phyloP scores from a whole-genome alignment of 2,797 vertebrate genomes.

The Thunnus albacares region DNA sequence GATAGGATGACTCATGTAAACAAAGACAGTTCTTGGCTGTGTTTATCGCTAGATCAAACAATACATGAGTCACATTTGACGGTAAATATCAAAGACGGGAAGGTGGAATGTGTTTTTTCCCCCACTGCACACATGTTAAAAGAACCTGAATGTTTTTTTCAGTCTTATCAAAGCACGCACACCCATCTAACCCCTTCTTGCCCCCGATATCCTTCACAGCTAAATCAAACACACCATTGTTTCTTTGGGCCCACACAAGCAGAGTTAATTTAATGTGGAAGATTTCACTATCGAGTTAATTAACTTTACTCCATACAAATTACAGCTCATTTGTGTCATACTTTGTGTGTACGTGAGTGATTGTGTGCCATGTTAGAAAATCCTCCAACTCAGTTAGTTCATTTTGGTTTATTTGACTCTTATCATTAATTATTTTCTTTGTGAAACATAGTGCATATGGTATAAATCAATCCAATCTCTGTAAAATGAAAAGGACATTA shows the following conservation, averaged over 20 bases:
- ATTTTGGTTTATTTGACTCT: conserved; percentile 71
- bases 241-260: not conserved
- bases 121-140: conserved; percentile 28
- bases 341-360: not conserved
- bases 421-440: conserved; percentile 48
- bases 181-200: not conserved
- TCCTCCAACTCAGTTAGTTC: conserved; percentile 22
- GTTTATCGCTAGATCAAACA: conserved; percentile 50
- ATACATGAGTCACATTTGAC: conserved; percentile 62
- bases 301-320: not conserved
- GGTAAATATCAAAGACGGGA: conserved; percentile 42
- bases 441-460: conserved; percentile 73
- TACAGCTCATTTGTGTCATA: conserved; percentile 2
- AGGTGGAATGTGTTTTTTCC: conserved; percentile 30
- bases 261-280: not conserved
- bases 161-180: conserved; percentile 21
- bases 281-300: not conserved
- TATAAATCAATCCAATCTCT: conserved; percentile 65
- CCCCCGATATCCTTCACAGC: not conserved
- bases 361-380: conserved; percentile 1
- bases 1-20: conserved; percentile 26
- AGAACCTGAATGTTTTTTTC: conserved; percentile 31
- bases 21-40: conserved; percentile 35
- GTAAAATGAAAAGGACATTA: conserved; percentile 68
- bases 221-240: not conserved